Base-by-base conservation (phyloP, 2,797 vertebrate species). In the Channallabes apus region DNA sequence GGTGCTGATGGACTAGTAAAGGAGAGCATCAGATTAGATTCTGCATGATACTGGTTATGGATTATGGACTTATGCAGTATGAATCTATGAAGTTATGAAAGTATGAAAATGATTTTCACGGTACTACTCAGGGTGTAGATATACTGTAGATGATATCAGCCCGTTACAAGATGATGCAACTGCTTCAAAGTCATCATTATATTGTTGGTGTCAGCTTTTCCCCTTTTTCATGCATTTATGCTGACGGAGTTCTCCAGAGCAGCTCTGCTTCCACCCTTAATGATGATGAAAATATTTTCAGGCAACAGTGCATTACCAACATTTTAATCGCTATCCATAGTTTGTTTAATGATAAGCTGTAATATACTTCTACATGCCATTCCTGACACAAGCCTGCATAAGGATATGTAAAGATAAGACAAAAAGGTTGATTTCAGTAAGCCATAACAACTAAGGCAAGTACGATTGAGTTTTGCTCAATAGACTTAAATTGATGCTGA, bases 181-280 rank as follows among this genome's bases (percentile, higher is more conserved):
- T 61, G 32, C 76, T 61, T 79, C 35, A 79, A 79, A 62, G 58
- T 24, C 77, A 27, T 79, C 77, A 62, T 62, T 62, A 62, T 79
- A 79, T 62, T 29, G 68, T 59, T 38, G 17, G 62, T 78, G 41
- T 51, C 61, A 67, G 82, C 56, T 54, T 56, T 72, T 80, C 65
- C 32, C 24, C 18, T 80, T 62, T 64, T 46, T 27, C 18, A 24
- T 27, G 78, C 14, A 7, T 41, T 62, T 38, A n/a, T 79, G 76
- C 76, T 78, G 76, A 78, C 56, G 24, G 29, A 59, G 20, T 6
- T 24, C 6, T 61, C 20, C 35, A 18, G 17, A 65, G 18, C 62
- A 80, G n/a, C 64, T 51, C 41, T 46, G n/a, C 38, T 80, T 65
- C 17, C 41, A 54, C n/a, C n/a, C 54, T 35, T 71, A 80, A 62